Evolutionary conservation across 37 sponge, comb jelly and placozoan genomes (phyloP).

Genomic region (Dysidea cf. avara): DNA sequence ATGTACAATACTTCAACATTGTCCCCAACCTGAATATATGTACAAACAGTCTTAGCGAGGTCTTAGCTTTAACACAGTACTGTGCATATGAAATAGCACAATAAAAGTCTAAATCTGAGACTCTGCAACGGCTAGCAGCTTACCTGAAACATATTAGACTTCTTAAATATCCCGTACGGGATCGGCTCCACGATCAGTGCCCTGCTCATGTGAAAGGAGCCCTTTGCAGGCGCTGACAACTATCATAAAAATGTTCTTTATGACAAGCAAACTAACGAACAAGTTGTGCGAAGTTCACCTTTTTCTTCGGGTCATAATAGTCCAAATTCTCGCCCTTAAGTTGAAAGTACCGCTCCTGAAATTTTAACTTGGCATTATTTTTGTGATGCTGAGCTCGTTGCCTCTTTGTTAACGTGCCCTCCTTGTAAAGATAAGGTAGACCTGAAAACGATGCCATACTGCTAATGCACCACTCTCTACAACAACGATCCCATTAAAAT

Average conservation of each 20-base stretch:
- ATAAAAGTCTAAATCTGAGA: too few relatives aligned
- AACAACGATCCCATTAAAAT: neutral
- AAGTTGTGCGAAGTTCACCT: conserved; percentile 8
- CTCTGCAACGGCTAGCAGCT: neutral
- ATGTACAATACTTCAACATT: conserved; percentile 65
- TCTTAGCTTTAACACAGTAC: too few relatives aligned
- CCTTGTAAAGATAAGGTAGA: conserved; percentile 39
- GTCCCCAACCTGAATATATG: conserved; percentile 65
- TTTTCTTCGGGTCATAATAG: conserved; percentile 77
- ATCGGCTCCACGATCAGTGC: conserved; percentile 43
- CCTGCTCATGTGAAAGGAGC: conserved; percentile 55
- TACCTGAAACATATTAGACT: conserved; percentile 10
- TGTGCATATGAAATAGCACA: too few relatives aligned
- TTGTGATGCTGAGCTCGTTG: conserved; percentile 48
- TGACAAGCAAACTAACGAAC: neutral
- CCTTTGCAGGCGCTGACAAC: conserved; percentile 4
- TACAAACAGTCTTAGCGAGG: too few relatives aligned
- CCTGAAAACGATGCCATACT: neutral
- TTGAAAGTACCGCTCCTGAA: conserved; percentile 71
- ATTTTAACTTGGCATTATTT: conserved; percentile 58
- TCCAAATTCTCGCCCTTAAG: conserved; percentile 49
- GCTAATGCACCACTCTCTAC: neutral
- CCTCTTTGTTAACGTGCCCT: conserved; percentile 66
- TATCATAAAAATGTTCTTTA: too few relatives aligned
- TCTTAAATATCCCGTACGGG: conserved; percentile 36